phyloP scores from a whole-genome alignment of 2,113 vertebrate species.

The Rhabdornis inornatus region DNA sequence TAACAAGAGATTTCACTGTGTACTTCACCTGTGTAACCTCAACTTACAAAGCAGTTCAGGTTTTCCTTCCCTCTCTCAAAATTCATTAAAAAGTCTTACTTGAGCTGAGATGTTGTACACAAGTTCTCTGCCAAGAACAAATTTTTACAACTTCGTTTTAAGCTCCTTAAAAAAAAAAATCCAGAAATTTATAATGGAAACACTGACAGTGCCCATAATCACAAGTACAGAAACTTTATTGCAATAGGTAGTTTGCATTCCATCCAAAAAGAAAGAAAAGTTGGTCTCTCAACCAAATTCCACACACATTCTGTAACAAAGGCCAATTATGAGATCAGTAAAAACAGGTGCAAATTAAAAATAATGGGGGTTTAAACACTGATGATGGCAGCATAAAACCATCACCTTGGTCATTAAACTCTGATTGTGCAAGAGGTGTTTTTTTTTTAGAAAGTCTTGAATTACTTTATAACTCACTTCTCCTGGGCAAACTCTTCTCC shows the following conservation, averaged over 20 bases:
- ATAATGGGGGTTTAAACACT: neutral
- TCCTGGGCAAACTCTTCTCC: neutral
- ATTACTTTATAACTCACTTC: neutral
- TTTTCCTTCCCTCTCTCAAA: neutral
- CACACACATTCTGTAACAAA: neutral
- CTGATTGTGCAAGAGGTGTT: neutral
- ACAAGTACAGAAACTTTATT: slow-evolving; percentile 49
- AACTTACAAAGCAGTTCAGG: neutral
- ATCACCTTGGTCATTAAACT: neutral
- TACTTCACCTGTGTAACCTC: neutral
- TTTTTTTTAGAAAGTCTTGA: neutral
- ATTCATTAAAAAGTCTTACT: slow-evolving; percentile 28
- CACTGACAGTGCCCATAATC: slow-evolving; percentile 54
- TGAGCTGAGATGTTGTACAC: slow-evolving; percentile 61
- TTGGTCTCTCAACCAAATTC: neutral
- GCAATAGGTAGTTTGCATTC: slow-evolving; percentile 31
- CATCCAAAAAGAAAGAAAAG: slow-evolving; percentile 52
- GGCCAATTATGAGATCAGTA: slow-evolving; percentile 30
- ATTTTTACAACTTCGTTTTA: slow-evolving; percentile 71
- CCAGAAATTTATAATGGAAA: slow-evolving; percentile 72
- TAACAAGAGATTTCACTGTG: neutral
- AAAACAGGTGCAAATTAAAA: slow-evolving; percentile 53
- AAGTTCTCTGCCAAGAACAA: slow-evolving; percentile 65
- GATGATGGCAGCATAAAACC: neutral
- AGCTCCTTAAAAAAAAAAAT: slow-evolving; percentile 27